Base-by-base conservation (phyloP, 1,140 invertebrate genomes). In the Lasaia peninsularis region DNA sequence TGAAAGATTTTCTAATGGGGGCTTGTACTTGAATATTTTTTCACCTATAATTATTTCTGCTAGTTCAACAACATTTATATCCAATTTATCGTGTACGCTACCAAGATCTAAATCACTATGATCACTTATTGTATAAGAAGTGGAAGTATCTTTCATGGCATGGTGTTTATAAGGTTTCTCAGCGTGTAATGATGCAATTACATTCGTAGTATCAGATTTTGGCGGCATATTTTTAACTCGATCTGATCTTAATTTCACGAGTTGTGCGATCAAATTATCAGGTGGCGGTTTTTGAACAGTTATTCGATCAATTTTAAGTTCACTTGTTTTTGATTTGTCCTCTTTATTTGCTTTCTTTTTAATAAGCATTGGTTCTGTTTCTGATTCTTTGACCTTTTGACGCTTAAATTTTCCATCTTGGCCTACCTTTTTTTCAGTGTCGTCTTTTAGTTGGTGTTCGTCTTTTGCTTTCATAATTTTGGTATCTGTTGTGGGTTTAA, bases 1-100 rank as follows among this genome's bases (percentile, higher is more conserved):
- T 55, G 16, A 8, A 44, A 16, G 10, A 44, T 68, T 60, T 34
- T 68, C 50, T 48, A 35, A 34, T 10, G 53, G 55, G n/a, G 44
- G 54, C 53, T 71, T 79, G 54, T 58, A 61, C 62, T 77, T 80
- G 8, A 67, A 60, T 48, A 84, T 75, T 67, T 78, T 80, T 37
- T 73, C 56, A 3, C 78, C 80, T 16, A 81, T 68, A 56, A 84
- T 76, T 54, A 81, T 69, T 49, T 78, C 69, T 28, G 34, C 52
- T 10, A 51, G 34, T 37, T 56, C 34, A 33, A 33, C 20, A 58
- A 59, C 48, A 20, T 50, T 50, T 52, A 62, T 54, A 18, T 64
- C 55, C 8, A 58, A 61, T 49, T 63, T 14, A 33, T 67, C 65
- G 48, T 70, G 66, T 52, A 74, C 66, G 34, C 71, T 49, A 53